Conservation (phyloP, 1,140 invertebrate genomes). For the Drosophila elegans region DNA sequence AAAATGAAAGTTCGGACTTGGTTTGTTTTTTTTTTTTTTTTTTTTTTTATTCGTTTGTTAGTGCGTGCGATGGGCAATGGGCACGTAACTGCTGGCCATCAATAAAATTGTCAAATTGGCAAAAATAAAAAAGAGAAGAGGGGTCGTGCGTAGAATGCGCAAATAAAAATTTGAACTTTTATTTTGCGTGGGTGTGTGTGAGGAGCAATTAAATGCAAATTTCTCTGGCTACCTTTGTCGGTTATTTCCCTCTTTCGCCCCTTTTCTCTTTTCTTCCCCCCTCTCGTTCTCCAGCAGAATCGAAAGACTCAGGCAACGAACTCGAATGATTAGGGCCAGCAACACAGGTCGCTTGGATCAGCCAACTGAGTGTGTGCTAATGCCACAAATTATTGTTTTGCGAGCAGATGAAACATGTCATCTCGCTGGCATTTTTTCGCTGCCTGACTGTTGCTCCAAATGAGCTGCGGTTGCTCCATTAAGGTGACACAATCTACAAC, state of each 20-base stretch:
- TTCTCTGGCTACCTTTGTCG: conserved; percentile 12
- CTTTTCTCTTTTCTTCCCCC: neutral
- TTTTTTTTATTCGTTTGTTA: neutral
- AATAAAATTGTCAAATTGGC: conserved; percentile 81
- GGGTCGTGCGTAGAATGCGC: conserved; percentile 51
- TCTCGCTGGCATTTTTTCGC: conserved; percentile 26
- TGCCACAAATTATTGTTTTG: conserved; percentile 46
- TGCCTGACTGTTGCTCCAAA: conserved; percentile 28
- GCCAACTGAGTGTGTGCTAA: conserved; percentile 13
- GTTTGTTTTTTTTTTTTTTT: conserved; percentile 8
- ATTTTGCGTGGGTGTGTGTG: conserved; percentile 15
- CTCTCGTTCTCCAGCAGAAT: neutral
- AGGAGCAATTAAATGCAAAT: conserved; percentile 51
- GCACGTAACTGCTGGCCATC: conserved; percentile 66
- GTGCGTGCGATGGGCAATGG: conserved; percentile 52
- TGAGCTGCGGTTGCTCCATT: conserved; percentile 47
- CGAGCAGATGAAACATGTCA: conserved; percentile 40
- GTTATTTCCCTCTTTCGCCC: conserved; percentile 11
- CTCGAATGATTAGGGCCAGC: conserved; percentile 54
- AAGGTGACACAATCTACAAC: conserved; percentile 45
- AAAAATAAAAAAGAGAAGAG: conserved; percentile 21
- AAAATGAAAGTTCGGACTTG: conserved; percentile 45
- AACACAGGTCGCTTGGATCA: conserved; percentile 24
- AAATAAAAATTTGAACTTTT: conserved; percentile 24
- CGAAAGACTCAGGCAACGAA: conserved; percentile 69